Conservation (phyloP, 2,797 vertebrate genomes). For the Microctenopoma stevenorrisi region DNA sequence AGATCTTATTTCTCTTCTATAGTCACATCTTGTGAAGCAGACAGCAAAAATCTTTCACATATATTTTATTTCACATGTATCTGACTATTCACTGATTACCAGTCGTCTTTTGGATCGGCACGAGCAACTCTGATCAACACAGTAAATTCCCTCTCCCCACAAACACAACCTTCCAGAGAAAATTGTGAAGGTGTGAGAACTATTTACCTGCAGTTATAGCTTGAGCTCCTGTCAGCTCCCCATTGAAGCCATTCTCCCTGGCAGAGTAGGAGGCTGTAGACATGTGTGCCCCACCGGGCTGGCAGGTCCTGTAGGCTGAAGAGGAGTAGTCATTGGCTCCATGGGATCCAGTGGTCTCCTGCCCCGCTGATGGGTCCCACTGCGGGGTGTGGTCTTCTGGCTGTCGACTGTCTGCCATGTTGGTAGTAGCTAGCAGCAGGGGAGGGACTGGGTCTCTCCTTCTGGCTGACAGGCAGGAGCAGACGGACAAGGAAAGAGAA, state of each 20-base stretch:
- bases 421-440: slow-evolving; percentile 71
- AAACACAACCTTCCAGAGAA: background rate
- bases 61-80: background rate
- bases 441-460: slow-evolving; percentile 59
- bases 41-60: background rate
- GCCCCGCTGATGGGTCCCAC: slow-evolving; percentile 88
- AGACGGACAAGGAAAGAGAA: slow-evolving; percentile 8
- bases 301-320: slow-evolving; percentile 84
- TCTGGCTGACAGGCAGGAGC: slow-evolving; percentile 33
- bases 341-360: slow-evolving; percentile 87
- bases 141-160: background rate
- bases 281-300: slow-evolving; percentile 81
- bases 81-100: background rate
- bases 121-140: background rate
- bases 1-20: background rate
- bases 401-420: slow-evolving; percentile 96
- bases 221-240: slow-evolving; percentile 88
- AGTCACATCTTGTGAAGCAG: background rate
- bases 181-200: too few relatives aligned
- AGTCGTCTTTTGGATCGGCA: background rate
- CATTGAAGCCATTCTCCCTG: slow-evolving; percentile 98
- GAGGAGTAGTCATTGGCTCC: slow-evolving; percentile 93
- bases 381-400: slow-evolving; percentile 91
- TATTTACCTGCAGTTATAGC: slow-evolving; percentile 94
- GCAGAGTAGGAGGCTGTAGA: slow-evolving; percentile 81